These are phyloP conservation scores for Phodopus roborovskii DNA, from an alignment of 2,113 vertebrate genomes.

Conservation along the genomic window DNA sequence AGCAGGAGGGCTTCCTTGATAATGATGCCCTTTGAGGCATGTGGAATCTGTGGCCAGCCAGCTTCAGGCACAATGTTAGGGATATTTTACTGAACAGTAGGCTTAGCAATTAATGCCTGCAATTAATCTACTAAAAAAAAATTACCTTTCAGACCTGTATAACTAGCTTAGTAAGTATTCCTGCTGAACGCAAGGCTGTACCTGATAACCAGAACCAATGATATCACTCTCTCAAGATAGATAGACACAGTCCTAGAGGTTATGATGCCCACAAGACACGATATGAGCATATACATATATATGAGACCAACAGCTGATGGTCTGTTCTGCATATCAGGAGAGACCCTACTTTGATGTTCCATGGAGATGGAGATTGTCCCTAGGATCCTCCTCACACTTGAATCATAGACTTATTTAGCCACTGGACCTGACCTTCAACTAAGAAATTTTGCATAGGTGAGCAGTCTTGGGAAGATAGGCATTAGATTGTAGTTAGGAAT, in stretches of 20 bases:
- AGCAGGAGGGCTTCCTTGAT: no score
- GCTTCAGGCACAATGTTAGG: accelerated
- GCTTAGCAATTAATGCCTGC: background rate
- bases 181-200: background rate
- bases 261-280: background rate
- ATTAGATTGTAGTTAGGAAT: background rate
- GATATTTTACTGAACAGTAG: background rate
- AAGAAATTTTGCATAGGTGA: background rate
- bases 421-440: background rate
- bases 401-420: background rate
- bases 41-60: accelerated
- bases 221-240: background rate
- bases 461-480: background rate
- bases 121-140: no score
- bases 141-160: background rate
- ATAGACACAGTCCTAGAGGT: background rate
- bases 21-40: background rate
- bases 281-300: no score
- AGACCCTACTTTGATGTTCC: background rate
- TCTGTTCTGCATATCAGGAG: background rate
- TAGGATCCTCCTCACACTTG: background rate
- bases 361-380: background rate
- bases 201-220: background rate
- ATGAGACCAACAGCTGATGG: background rate
- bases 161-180: background rate